Evolutionary conservation across 2,797 vertebrate species (phyloP).

Genomic region (Chelon auratus): DNA sequence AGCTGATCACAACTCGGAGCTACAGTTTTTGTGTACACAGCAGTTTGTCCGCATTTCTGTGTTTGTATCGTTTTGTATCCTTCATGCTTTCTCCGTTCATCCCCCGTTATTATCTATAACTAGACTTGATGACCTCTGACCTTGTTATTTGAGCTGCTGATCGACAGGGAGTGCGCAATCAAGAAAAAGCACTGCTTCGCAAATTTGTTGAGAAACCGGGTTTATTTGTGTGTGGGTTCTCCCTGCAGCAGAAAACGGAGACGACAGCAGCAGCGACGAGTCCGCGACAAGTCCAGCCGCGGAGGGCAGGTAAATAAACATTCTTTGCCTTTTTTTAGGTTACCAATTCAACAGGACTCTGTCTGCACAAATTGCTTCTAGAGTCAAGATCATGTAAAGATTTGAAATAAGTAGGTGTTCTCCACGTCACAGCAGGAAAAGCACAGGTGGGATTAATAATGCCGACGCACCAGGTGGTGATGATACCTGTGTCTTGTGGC

Average conservation of each 20-base stretch:
- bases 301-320: slow-evolving; percentile 90
- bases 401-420: too few species aligned
- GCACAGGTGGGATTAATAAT: too few species aligned
- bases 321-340: neutral
- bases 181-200: neutral
- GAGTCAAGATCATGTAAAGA: too few species aligned
- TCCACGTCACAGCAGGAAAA: too few species aligned
- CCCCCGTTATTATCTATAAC: slow-evolving; percentile 5
- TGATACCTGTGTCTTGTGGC: too few species aligned
- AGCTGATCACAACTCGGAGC: slow-evolving; percentile 7
- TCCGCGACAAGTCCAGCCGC: slow-evolving; percentile 90
- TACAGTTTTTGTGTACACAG: neutral
- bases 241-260: slow-evolving; percentile 87
- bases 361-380: too few species aligned
- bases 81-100: slow-evolving; percentile 14
- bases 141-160: slow-evolving; percentile 32
- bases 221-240: slow-evolving; percentile 12
- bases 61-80: slow-evolving; percentile 24
- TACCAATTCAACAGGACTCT: neutral
- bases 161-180: neutral
- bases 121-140: slow-evolving; percentile 36
- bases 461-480: too few species aligned
- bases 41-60: slow-evolving; percentile 33
- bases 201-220: neutral
- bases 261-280: slow-evolving; percentile 96